These are phyloP conservation scores for Acrobasis consociella DNA, from an alignment of 2,888 invertebrate genomes.

Conservation along the genomic window DNA sequence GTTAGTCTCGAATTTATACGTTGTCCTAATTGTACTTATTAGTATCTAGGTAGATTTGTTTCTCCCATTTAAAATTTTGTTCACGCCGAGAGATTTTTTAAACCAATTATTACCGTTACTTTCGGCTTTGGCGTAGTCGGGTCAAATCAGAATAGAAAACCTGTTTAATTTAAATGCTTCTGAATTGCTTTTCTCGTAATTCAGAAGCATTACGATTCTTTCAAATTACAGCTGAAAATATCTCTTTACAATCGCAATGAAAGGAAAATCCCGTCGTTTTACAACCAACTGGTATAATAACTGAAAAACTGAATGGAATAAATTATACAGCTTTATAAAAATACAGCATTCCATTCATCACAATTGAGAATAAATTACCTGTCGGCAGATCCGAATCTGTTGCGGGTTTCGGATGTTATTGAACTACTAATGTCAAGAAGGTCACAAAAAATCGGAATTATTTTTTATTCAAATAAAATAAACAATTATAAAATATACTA, in stretches of 20 bases:
- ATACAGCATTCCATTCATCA: conserved; percentile 54
- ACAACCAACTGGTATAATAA: conserved; percentile 2
- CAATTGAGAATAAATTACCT: conserved; percentile 48
- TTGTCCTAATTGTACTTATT: no score
- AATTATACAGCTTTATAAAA: conserved; percentile 24
- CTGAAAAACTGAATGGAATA: background rate
- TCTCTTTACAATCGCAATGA: conserved; percentile 34
- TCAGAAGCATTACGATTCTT: background rate
- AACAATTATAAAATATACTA: no score
- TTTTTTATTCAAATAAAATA: no score
- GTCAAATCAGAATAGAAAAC: background rate
- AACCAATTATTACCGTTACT: no score
- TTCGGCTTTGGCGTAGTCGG: no score
- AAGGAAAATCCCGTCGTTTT: conserved; percentile 34
- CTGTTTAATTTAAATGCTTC: background rate
- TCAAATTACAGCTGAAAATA: background rate
- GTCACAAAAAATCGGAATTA: no score
- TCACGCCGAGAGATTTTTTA: no score
- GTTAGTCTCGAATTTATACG: no score
- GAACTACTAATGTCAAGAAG: no score
- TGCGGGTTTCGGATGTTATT: background rate
- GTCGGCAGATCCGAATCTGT: conserved; percentile 30
- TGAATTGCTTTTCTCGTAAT: background rate
- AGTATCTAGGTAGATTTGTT: background rate
- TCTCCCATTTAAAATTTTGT: background rate